A percentile compares a stretch with the other conserved stretches of the same genome.
phyloP scores from a whole-genome alignment of 2,113 vertebrate genomes.

The Festucalex cinctus region DNA sequence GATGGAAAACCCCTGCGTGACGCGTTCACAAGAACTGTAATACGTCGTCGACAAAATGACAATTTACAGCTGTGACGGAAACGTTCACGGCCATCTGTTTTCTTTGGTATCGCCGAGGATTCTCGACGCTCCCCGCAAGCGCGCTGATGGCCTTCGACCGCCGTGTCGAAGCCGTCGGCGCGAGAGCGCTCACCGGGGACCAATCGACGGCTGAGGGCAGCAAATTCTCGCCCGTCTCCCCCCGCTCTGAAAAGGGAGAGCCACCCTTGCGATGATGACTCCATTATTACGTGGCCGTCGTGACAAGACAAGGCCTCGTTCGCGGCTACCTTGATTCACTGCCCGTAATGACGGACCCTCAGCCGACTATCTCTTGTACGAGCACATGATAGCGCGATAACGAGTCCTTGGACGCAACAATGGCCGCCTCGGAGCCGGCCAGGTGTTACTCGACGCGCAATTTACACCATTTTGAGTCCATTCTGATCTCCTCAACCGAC shows the following conservation, averaged over 20 bases:
- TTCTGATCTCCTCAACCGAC: background rate
- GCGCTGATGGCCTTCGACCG: background rate
- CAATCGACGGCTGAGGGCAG: slow-evolving; percentile 51
- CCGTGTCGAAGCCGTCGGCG: slow-evolving; percentile 37
- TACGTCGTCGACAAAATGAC: background rate
- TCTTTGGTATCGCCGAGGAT: background rate
- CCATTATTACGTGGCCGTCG: slow-evolving; percentile 60
- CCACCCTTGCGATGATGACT: slow-evolving; percentile 65
- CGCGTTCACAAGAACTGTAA: slow-evolving; percentile 4
- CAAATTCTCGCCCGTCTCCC: slow-evolving; percentile 45
- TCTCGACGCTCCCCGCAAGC: background rate
- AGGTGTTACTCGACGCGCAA: background rate
- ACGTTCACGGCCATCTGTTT: background rate
- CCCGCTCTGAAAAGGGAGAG: slow-evolving; percentile 50
- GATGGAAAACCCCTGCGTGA: background rate
- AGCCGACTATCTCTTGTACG: slow-evolving; percentile 47
- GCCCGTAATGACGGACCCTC: slow-evolving; percentile 62
- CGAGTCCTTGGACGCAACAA: slow-evolving; percentile 31
- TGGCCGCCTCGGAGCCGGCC: slow-evolving; percentile 15
- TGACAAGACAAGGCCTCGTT: slow-evolving; percentile 58
- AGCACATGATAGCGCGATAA: slow-evolving; percentile 42
- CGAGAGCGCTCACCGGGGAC: slow-evolving; percentile 45
- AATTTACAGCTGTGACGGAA: background rate
- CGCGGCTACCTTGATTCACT: slow-evolving; percentile 56
- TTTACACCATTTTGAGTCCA: background rate